Percentiles rank a stretch among this genome's conserved stretches.
These are phyloP conservation scores for Leucoraja erinaceus DNA, from an alignment of 2,113 vertebrate species.

Conservation along the genomic window DNA sequence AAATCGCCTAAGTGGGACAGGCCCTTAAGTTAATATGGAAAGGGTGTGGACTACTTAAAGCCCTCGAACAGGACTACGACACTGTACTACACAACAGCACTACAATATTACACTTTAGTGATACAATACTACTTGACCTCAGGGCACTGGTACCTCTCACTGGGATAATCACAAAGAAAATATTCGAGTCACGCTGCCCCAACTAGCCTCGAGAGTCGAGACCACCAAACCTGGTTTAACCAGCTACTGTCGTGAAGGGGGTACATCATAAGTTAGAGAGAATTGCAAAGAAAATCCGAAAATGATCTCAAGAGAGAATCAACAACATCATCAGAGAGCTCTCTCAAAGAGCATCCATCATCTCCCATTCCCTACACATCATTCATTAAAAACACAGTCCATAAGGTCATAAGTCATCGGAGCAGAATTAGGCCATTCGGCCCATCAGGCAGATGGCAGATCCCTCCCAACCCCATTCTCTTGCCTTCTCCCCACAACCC, in stretches of 20 bases:
- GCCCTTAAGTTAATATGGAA: too few species aligned
- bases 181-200: not conserved
- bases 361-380: not conserved
- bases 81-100: too few species aligned
- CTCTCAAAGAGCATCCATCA: not conserved
- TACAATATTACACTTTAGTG: too few species aligned
- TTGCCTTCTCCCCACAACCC: too few species aligned
- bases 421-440: too few species aligned
- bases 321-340: not conserved
- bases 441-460: too few species aligned
- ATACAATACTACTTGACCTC: not conserved
- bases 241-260: not conserved
- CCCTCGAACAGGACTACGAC: not conserved
- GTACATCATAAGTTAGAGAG: not conserved
- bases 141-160: not conserved
- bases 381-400: not conserved
- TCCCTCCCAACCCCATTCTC: too few species aligned
- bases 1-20: too few species aligned
- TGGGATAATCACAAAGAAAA: not conserved
- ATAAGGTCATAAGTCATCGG: too few species aligned
- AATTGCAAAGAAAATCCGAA: not conserved
- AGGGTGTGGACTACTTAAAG: not conserved
- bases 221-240: not conserved
- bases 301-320: not conserved
- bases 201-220: too few species aligned